These are phyloP conservation scores for Notolabrus celidotus DNA, from an alignment of 2,797 vertebrate species.

Conservation along the genomic window DNA sequence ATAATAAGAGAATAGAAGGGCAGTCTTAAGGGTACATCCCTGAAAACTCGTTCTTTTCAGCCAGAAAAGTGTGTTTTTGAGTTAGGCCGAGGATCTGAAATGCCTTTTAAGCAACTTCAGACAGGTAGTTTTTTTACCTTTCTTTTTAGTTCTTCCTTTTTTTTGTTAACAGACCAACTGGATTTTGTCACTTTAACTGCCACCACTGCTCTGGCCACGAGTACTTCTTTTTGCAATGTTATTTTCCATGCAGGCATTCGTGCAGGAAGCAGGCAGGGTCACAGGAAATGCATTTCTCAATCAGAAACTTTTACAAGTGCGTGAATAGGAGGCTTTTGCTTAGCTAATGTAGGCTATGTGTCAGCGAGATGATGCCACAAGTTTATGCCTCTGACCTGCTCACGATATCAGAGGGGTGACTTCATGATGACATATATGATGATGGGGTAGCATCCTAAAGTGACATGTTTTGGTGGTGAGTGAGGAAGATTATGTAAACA, in stretches of 20 bases:
- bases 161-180: too few relatives aligned
- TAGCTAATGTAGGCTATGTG: constrained; percentile 14
- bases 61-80: neutral
- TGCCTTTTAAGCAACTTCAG: neutral
- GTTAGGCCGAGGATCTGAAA: neutral
- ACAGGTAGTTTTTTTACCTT: too few relatives aligned
- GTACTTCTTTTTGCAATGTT: constrained; percentile 20
- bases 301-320: constrained; percentile 66
- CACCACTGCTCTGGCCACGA: neutral
- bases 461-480: neutral
- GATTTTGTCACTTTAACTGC: too few relatives aligned
- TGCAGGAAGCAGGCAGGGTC: constrained; percentile 67
- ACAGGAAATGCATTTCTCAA: constrained; percentile 82
- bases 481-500: constrained; percentile 6
- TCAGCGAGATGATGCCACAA: constrained; percentile 18
- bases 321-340: constrained; percentile 50
- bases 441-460: neutral
- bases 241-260: constrained; percentile 19
- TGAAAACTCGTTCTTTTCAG: too few relatives aligned
- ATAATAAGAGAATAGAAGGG: neutral
- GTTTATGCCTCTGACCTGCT: neutral
- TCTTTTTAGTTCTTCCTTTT: too few relatives aligned
- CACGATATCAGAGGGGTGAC: constrained; percentile 10
- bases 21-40: too few relatives aligned
- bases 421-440: constrained; percentile 11